A percentile compares a stretch with the other conserved stretches of the same genome.
These are phyloP conservation scores for Lamellibrachia satsuma DNA, from an alignment of 2,888 invertebrate genomes.

Conservation along the genomic window DNA sequence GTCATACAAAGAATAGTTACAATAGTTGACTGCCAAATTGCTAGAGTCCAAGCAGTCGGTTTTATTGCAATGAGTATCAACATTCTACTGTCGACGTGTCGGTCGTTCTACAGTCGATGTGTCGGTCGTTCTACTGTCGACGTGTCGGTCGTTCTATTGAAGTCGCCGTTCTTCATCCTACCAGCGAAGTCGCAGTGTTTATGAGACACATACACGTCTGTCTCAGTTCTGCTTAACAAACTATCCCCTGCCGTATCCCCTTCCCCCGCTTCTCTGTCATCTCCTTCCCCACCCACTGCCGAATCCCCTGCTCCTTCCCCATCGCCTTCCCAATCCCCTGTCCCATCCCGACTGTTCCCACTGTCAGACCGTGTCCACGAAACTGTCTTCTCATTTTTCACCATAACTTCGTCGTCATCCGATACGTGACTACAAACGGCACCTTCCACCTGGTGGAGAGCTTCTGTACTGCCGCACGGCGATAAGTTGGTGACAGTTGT, in stretches of 20 bases:
- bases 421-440: not conserved
- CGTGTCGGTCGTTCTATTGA: not conserved
- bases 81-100: not conserved
- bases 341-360: not conserved
- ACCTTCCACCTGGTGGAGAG: not conserved
- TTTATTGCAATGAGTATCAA: not conserved
- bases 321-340: not conserved
- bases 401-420: not conserved
- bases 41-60: not conserved
- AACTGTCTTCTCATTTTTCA: not conserved
- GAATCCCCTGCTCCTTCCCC: not conserved
- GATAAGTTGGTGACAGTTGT: conserved; percentile 3
- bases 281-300: not conserved
- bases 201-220: not conserved
- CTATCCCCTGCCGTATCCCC: not conserved
- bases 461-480: not conserved
- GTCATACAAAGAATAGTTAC: not conserved
- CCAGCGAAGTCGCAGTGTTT: conserved; percentile 12
- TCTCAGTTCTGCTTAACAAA: not conserved
- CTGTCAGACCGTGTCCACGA: not conserved
- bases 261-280: not conserved
- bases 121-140: not conserved
- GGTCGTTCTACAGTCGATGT: not conserved
- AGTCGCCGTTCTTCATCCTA: not conserved
- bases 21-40: not conserved